Evolutionary conservation across 2,797 vertebrate species (phyloP).

Genomic region (Spinibarbus caldwelli): DNA sequence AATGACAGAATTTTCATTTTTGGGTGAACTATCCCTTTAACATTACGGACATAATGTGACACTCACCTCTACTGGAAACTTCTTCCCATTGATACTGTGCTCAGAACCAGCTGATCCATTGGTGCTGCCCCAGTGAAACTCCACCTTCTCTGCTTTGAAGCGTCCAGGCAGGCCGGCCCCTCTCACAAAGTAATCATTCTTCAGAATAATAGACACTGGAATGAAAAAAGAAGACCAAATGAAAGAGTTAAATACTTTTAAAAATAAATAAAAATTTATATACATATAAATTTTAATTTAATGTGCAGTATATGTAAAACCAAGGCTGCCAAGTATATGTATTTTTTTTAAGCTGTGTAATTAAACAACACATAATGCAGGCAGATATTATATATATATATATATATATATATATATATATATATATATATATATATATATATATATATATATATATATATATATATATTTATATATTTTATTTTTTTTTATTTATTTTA

Average conservation of each 20-base stretch:
- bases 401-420: too few species aligned
- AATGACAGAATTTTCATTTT: too few species aligned
- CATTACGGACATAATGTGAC: neutral
- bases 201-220: slow-evolving; percentile 93
- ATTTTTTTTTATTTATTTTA: too few species aligned
- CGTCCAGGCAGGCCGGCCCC: slow-evolving; percentile 92
- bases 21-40: too few species aligned
- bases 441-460: too few species aligned
- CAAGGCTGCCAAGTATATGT: neutral
- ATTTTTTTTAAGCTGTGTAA: neutral
- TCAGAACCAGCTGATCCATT: slow-evolving; percentile 94
- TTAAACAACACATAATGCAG: neutral
- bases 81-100: slow-evolving; percentile 92
- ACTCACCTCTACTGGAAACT: slow-evolving; percentile 91
- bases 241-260: too few species aligned
- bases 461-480: too few species aligned
- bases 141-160: slow-evolving; percentile 98
- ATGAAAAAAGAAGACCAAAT: slow-evolving; percentile 3
- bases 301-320: neutral
- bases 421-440: too few species aligned
- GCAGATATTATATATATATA: neutral
- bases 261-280: too few species aligned
- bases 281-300: too few species aligned
- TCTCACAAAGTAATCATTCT: slow-evolving; percentile 94
- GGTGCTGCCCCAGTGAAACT: slow-evolving; percentile 98